Percentiles rank a stretch among this genome's conserved stretches.
These are phyloP conservation scores for Thripadectes ignobilis DNA, from an alignment of 2,797 vertebrate genomes.

Conservation along the genomic window DNA sequence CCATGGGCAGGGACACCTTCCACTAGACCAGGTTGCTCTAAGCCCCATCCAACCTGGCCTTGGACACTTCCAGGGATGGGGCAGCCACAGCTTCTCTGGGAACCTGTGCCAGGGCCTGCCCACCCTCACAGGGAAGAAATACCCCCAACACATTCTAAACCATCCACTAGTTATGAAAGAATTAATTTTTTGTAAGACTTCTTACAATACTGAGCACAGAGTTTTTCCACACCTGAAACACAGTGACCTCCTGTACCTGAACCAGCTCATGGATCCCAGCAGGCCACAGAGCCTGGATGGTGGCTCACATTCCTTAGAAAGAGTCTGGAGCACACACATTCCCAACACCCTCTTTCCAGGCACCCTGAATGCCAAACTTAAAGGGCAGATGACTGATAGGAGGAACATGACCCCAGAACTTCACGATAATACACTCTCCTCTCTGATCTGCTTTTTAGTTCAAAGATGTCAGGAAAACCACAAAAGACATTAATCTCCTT, in stretches of 20 bases:
- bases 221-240: not conserved
- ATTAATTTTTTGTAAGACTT: not conserved
- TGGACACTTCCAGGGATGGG: not conserved
- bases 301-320: accelerated
- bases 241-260: not conserved
- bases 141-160: not conserved
- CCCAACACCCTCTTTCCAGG: not conserved
- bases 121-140: not conserved
- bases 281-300: accelerated
- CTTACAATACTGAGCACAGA: not conserved
- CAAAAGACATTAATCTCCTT: not conserved
- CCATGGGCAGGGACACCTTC: not conserved
- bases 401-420: not conserved
- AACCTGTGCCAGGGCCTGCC: not conserved
- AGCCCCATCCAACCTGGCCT: accelerated
- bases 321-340: not conserved
- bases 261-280: not conserved
- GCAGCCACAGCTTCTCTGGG: not conserved
- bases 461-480: not conserved
- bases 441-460: not conserved
- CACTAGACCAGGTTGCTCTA: accelerated
- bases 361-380: not conserved
- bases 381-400: not conserved
- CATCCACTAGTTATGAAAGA: not conserved
- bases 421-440: not conserved